These are phyloP conservation scores for Drosophila truncata DNA, from an alignment of 1,140 invertebrate genomes.

Conservation along the genomic window DNA sequence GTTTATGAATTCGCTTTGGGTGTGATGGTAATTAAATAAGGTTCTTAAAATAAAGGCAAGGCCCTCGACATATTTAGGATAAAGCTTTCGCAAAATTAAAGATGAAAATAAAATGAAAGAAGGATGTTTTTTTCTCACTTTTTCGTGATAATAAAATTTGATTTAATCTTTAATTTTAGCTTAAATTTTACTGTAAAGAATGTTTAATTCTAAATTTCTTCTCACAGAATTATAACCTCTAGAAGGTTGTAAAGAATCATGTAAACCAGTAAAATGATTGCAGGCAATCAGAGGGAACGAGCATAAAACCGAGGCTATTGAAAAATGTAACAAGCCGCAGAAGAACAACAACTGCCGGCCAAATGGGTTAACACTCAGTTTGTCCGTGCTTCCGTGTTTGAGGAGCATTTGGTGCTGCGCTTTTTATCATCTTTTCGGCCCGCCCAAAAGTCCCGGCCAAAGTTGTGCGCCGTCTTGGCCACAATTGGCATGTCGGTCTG, in stretches of 20 bases:
- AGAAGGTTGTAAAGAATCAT: constrained; percentile 6
- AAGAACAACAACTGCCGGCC: constrained; percentile 32
- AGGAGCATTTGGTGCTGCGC: constrained; percentile 50
- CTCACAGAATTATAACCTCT: constrained; percentile 4
- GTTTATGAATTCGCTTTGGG: constrained; percentile 22
- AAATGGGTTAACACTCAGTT: constrained; percentile 44
- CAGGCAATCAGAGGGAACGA: constrained; percentile 38
- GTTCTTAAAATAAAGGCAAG: background rate
- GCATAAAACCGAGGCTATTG: constrained; percentile 28
- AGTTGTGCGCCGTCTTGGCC: constrained; percentile 54
- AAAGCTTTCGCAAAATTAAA: background rate
- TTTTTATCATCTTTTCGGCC: constrained; percentile 48
- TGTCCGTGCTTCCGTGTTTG: constrained; percentile 13
- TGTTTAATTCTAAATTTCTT: background rate
- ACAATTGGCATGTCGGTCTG: constrained; percentile 75
- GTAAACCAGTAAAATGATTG: constrained; percentile 42
- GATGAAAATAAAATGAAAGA: background rate
- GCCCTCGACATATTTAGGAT: background rate
- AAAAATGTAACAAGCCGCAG: constrained; percentile 53
- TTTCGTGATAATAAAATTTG: too few relatives aligned
- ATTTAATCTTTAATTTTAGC: too few relatives aligned
- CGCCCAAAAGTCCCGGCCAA: constrained; percentile 39
- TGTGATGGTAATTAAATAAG: constrained; percentile 28
- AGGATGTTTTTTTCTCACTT: background rate
- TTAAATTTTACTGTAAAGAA: background rate